Base-by-base conservation (phyloP, 2,113 vertebrate species). In the Struthidea cinerea region DNA sequence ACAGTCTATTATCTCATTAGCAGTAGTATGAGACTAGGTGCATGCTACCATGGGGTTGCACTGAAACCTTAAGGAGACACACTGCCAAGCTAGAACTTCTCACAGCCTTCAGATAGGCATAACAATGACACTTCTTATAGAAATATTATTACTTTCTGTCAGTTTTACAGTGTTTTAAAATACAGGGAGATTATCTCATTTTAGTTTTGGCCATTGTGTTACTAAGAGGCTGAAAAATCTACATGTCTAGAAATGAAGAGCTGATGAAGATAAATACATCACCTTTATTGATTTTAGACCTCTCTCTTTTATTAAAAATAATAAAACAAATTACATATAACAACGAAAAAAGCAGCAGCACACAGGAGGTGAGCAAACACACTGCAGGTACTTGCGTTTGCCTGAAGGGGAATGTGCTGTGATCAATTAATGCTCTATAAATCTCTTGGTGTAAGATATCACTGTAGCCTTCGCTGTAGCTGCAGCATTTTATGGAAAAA, bases 291-390 rank as follows among this genome's bases (percentile, higher is more conserved):
- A 87, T 93, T 94, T 82, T 79, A 76, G 57, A 60, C 41, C 18
- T 24, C 56, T 84, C 13, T 89, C 30, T 86, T 78, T 79, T 90
- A 91, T 80, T 89, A 94, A 82, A 87, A 95, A 68, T 76, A 94
- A 64, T 87, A 55, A 74, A 90, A 10, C 6, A 67, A 80, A 80
- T 55, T 50, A 59, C 52, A 37, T 47, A 26, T 55, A 89, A 57
- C 55, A 76, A 46, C 2, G 1, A 63, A 94, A 94, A 94, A 86
- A 90, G 39, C 50, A 88, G 71, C 63, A 91, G 63, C 55, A 71
- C 1, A 3, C 63, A 50, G 67, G 84, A 94, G 75, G 70, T 63
- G 63, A 94, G 64, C 85, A 70, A 65, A 88, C 3, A 7, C 70
- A 83, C 55, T 90, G 78, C 75, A 91, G 84, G 47, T 91, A 47